Evolutionary conservation across 2,797 vertebrate species (phyloP).

Genomic region (Danionella dracula): DNA sequence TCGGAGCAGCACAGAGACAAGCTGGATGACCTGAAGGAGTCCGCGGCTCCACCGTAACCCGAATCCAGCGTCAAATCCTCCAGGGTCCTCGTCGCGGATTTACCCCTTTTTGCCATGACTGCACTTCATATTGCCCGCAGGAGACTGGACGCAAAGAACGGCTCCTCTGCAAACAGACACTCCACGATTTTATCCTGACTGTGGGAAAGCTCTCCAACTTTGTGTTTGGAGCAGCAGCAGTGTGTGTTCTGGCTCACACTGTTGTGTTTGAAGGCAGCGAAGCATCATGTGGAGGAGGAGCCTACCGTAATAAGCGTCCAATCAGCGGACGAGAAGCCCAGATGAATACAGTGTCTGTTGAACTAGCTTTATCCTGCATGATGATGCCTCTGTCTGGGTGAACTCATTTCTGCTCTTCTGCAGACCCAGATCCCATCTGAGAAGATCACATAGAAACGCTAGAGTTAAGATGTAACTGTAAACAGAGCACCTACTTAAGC

Average conservation of each 20-base stretch:
- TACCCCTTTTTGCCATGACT: conserved; percentile 92
- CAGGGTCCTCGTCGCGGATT: conserved; percentile 87
- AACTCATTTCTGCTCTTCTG: too few species aligned
- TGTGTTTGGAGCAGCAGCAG: conserved; percentile 16
- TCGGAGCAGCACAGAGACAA: conserved; percentile 94
- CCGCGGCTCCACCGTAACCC: conserved; percentile 97
- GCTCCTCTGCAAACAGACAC: background rate
- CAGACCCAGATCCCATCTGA: background rate
- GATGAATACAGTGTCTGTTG: background rate
- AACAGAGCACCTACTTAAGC: background rate
- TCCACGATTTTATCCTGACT: background rate
- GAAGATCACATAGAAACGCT: background rate
- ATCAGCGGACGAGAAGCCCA: conserved; percentile 8
- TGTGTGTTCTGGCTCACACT: conserved; percentile 17
- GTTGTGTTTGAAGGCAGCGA: conserved; percentile 27
- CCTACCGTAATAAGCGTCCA: conserved; percentile 9
- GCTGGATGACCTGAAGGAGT: conserved; percentile 95
- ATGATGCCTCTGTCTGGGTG: background rate
- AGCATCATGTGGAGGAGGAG: conserved; percentile 32
- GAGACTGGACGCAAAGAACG: conserved; percentile 10
- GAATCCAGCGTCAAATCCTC: conserved; percentile 98
- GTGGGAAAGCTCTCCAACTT: conserved; percentile 37
- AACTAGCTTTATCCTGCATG: background rate
- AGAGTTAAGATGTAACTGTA: background rate
- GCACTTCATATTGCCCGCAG: conserved; percentile 83